A percentile compares a stretch with the other conserved stretches of the same genome.
These are phyloP conservation scores for Zoanthus sansibaricus DNA, from an alignment of 92 coral and sea anemone genomes.

Conservation along the genomic window DNA sequence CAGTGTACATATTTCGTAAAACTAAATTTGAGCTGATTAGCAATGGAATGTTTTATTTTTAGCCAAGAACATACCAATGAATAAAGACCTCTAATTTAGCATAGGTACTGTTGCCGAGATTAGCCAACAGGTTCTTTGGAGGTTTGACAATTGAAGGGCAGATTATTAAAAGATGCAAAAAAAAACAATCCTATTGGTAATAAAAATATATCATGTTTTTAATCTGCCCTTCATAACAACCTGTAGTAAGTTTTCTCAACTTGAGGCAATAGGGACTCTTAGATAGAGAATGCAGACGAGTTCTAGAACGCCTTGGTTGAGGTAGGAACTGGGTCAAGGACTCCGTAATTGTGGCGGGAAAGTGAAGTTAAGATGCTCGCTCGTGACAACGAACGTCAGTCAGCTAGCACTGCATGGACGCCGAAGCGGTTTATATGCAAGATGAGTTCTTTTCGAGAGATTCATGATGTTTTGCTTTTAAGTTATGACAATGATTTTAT, in stretches of 20 bases:
- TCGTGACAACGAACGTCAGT: constrained; percentile 14
- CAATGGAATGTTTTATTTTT: background rate
- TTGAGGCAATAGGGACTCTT: background rate
- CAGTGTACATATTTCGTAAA: background rate
- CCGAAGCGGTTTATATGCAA: background rate
- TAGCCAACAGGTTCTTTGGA: too few relatives aligned
- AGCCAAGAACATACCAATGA: background rate
- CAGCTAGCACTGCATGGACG: background rate
- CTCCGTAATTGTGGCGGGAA: background rate
- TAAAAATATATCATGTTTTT: too few relatives aligned
- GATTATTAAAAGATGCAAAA: too few relatives aligned
- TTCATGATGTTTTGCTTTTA: background rate
- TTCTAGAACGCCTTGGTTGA: background rate
- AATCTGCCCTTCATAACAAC: too few relatives aligned
- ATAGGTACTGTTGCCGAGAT: too few relatives aligned
- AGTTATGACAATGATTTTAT: background rate
- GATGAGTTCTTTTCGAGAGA: constrained; percentile 4
- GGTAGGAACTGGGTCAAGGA: background rate
- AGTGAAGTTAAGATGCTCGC: constrained; percentile 23
- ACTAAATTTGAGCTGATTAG: background rate
- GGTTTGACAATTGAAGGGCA: too few relatives aligned
- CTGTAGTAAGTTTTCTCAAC: background rate
- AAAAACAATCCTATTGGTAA: too few relatives aligned
- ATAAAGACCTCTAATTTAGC: too few relatives aligned
- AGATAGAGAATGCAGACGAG: too few relatives aligned